These are phyloP conservation scores for Euproctis similis DNA, from an alignment of 2,888 invertebrate species.

Conservation along the genomic window DNA sequence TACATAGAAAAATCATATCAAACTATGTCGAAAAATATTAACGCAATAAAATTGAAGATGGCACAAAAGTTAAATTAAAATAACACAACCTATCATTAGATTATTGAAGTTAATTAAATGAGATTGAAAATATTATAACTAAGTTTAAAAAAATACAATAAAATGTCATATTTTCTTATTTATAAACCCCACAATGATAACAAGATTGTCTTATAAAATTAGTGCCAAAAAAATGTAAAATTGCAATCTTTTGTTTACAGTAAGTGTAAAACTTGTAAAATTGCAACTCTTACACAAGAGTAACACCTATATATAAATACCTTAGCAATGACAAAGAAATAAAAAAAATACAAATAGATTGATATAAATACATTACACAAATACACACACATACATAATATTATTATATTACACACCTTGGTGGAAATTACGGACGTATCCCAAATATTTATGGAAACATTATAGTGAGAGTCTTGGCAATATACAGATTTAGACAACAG, in stretches of 20 bases:
- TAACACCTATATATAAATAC: slow-evolving; percentile 6
- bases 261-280: neutral
- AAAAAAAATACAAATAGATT: slow-evolving; percentile 18
- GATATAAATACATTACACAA: slow-evolving; percentile 30
- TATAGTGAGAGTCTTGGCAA: slow-evolving; percentile 42
- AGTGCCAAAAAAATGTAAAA: slow-evolving; percentile 15
- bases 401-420: slow-evolving; percentile 37
- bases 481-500: slow-evolving; percentile 61
- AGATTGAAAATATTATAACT: slow-evolving; percentile 24
- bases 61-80: slow-evolving; percentile 29
- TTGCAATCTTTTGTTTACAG: slow-evolving; percentile 6
- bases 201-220: slow-evolving; percentile 16
- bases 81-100: slow-evolving; percentile 50
- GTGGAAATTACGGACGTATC: slow-evolving; percentile 50
- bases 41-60: slow-evolving; percentile 18
- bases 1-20: too few species aligned
- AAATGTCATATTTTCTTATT: slow-evolving; percentile 23
- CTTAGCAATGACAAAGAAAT: slow-evolving; percentile 4
- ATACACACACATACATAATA: slow-evolving; percentile 30
- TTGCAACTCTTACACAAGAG: slow-evolving; percentile 3
- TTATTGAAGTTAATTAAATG: slow-evolving; percentile 16
- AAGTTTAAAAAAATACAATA: slow-evolving; percentile 14
- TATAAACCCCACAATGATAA: slow-evolving; percentile 19
- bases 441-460: slow-evolving; percentile 38
- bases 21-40: neutral